phyloP scores from a whole-genome alignment of 2,797 vertebrate species.

The Cossypha dichroa region DNA sequence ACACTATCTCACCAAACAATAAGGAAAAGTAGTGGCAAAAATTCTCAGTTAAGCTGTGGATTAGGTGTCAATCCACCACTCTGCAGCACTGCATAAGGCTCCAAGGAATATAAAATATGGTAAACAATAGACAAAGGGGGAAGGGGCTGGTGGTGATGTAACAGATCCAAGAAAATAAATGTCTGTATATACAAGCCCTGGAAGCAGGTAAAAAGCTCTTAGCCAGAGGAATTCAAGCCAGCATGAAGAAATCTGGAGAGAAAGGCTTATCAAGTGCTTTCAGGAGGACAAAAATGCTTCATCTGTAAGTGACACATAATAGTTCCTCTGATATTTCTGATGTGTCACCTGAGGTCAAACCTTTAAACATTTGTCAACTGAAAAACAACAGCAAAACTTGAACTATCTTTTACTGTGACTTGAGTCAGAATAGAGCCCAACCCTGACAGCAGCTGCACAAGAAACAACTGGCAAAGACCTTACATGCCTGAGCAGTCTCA shows the following conservation, averaged over 20 bases:
- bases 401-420: background rate
- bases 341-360: background rate
- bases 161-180: background rate
- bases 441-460: conserved; percentile 44
- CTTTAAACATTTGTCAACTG: background rate
- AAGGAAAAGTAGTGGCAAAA: background rate
- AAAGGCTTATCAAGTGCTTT: background rate
- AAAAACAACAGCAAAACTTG: background rate
- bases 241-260: background rate
- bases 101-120: background rate
- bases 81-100: background rate
- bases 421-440: conserved; percentile 18
- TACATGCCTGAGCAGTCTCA: background rate
- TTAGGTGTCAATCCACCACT: background rate
- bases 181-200: background rate
- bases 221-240: background rate
- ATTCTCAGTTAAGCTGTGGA: background rate
- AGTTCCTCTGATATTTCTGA: background rate
- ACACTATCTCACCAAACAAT: background rate
- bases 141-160: background rate
- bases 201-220: background rate
- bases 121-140: background rate
- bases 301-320: background rate
- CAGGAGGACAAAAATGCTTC: background rate
- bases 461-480: conserved; percentile 41